phyloP scores from a whole-genome alignment of 2,113 vertebrate genomes.

The Osmerus mordax region DNA sequence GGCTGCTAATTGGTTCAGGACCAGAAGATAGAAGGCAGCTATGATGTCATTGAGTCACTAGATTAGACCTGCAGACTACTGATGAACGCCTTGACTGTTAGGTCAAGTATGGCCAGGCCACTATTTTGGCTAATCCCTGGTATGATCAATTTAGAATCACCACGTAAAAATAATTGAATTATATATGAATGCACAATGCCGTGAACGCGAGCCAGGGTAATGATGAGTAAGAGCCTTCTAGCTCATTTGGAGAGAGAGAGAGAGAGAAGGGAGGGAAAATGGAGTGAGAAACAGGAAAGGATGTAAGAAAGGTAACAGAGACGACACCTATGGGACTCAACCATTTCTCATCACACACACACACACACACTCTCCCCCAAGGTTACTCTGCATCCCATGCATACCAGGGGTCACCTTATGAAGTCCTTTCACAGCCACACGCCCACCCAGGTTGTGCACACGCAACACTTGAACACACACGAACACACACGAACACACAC shows the following conservation, averaged over 20 bases:
- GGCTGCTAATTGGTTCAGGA: neutral
- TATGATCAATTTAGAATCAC: no score
- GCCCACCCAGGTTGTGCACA: neutral
- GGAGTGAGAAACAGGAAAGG: constrained; percentile 4
- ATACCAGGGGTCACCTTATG: constrained; percentile 52
- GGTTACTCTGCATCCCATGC: constrained; percentile 53
- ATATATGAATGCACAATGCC: no score
- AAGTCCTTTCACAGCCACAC: constrained; percentile 16
- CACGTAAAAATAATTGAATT: no score
- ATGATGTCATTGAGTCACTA: neutral
- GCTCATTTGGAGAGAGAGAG: constrained; percentile 5
- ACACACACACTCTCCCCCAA: constrained; percentile 31
- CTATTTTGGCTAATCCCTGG: no score
- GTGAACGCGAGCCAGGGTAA: no score
- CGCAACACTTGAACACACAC: constrained; percentile 16
- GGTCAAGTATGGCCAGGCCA: no score
- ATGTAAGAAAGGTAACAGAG: neutral
- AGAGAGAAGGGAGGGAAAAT: constrained; percentile 31
- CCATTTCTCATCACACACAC: constrained; percentile 49
- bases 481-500: no score
- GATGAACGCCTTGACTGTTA: no score
- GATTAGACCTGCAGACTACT: neutral
- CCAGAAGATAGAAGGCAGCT: neutral
- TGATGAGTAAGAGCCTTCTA: no score
- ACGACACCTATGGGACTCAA: constrained; percentile 36